Base-by-base conservation (phyloP, 1,140 invertebrate genomes). In the Penaeus chinensis region DNA sequence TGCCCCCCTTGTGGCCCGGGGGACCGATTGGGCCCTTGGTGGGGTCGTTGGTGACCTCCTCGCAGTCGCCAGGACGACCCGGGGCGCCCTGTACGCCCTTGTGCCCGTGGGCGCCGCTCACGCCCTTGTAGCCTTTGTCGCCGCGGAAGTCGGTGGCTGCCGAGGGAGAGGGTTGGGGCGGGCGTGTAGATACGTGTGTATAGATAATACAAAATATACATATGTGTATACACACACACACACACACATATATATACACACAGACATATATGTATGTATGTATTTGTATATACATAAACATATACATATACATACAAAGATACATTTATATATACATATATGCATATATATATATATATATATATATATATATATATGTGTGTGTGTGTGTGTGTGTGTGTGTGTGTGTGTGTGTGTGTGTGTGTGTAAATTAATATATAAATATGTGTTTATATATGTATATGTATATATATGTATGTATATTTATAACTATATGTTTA, bases 241-340 rank as follows among this genome's bases (percentile, higher is more conserved):
- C n/a, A 77, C n/a, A 77, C n/a, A 77, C n/a, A 77, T 32, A 77
- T 22, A 77, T 32, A 77, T 32, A 47, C 7, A 77, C n/a, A 77
- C n/a, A 77, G 5, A 77, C n/a, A 77, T 32, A 77, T 22, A 77
- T 32, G 11, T 32, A 77, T 22, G 11, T 32, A 77, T 22, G 7
- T 27, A 77, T 22, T 10, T 22, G 11, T 22, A 77, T 22, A 77
- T 22, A 77, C 11, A 77, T 22, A 77, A 0, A 77, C 11, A 77
- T 22, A 77, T 22, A 77, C 11, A 77, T 22, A 77, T 22, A 77
- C 11, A 77, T 32, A 77, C 11, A 77, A 8, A 77, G 4, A 77
- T 32, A 77, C 0, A 77, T 32, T 5, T 32, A 76, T 32, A 77
- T 8, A 47, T 32, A 77, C 7, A 77, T 4, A 77, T 32, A 77